Evolutionary conservation across 2,888 invertebrate genomes (phyloP).

Genomic region (Ichneumoninae sp.): DNA sequence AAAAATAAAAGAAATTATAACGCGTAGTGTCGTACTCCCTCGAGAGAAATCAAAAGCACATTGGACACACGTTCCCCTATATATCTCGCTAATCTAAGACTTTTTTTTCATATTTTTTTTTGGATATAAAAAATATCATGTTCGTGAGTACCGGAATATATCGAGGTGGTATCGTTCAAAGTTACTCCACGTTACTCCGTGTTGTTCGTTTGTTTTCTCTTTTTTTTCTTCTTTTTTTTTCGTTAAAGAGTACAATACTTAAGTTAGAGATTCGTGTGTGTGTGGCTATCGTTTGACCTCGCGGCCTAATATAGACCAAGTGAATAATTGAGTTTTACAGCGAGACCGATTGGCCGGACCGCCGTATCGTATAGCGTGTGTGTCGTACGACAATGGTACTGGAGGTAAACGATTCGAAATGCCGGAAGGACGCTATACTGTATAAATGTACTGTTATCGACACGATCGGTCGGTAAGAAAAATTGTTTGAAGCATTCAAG

Average conservation of each 20-base stretch:
- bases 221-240: constrained; percentile 40
- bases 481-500: constrained; percentile 50
- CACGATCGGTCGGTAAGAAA: constrained; percentile 19
- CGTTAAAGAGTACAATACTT: constrained; percentile 51
- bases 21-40: constrained; percentile 48
- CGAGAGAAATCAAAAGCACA: constrained; percentile 73
- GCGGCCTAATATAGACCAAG: constrained; percentile 66
- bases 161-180: constrained; percentile 64
- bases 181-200: constrained; percentile 61
- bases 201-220: constrained; percentile 32
- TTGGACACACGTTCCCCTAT: constrained; percentile 75
- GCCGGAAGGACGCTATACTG: constrained; percentile 28
- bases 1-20: constrained; percentile 11
- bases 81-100: constrained; percentile 62
- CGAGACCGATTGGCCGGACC: not conserved
- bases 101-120: constrained; percentile 49
- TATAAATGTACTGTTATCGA: constrained; percentile 20
- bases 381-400: constrained; percentile 13
- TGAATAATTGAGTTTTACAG: constrained; percentile 51
- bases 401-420: constrained; percentile 54
- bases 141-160: constrained; percentile 74
- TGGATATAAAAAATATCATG: constrained; percentile 82
- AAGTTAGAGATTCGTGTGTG: constrained; percentile 48
- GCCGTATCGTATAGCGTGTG: constrained; percentile 13
- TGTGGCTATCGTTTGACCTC: constrained; percentile 59